Base-by-base conservation (phyloP, 2,888 invertebrate species). In the Ligdia adustata region DNA sequence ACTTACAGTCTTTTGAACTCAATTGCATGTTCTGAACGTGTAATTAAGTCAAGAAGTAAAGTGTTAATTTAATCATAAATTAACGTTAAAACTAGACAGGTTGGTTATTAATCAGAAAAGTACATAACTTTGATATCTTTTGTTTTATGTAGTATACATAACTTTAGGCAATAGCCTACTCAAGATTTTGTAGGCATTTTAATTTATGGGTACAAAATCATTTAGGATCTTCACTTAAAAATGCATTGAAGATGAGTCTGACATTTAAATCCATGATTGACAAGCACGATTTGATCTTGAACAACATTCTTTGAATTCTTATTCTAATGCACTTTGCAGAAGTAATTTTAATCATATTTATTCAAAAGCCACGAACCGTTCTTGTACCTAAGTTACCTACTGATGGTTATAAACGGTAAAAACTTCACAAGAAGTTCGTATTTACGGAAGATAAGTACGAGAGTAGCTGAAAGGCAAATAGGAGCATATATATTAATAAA, bases 231-330 rank as follows among this genome's bases (percentile, higher is more conserved):
- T n/a, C 2, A 22, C 7, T n/a, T n/a, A 51, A 48, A 9, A 45
- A 47, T 50, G 29, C 31, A 48, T 29, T 64, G 67, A 76, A 81
- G 82, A 83, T 70, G 82, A 67, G 66, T 56, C 72, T 66, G 60
- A 57, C 60, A 66, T 66, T 69, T 51, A 52, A 16, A 69, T 76
- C 74, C 71, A 69, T 70, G 74, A 64, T 60, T 57, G 54, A 63
- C 61, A 63, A 69, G 83, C 85, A 84, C 85, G 85, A 79, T 62
- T 71, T 63, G 71, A 55, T 71, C 69, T 75, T 79, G 78, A 83
- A 72, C 67, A 62, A 60, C 66, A 80, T 80, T 72, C 70, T 64
- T 69, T 55, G 45, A 47, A 62, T 60, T 57, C 22, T 41, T 49
- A 60, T 48, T 52, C 28, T 50, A 26, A 29, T 32, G 33, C 11